Evolutionary conservation across 2,113 vertebrate species (phyloP).

Genomic region (Rhabdomys dilectus): DNA sequence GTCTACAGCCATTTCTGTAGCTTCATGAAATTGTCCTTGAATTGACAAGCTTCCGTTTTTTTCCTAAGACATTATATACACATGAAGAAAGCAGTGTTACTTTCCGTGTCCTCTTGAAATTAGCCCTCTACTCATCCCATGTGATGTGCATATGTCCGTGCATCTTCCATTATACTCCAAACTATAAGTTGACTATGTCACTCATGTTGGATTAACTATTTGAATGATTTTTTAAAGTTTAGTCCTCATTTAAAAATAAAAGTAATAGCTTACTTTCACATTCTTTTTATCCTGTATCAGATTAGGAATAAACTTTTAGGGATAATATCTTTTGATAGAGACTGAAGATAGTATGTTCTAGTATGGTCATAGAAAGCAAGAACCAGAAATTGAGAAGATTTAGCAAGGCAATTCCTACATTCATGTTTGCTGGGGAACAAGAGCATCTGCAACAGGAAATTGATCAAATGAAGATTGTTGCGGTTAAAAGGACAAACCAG

Average conservation of each 20-base stretch:
- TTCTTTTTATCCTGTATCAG: not conserved
- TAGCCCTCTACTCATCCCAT: fast-evolving
- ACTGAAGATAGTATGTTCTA: not conserved
- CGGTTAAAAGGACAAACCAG: not conserved
- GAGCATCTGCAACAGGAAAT: not conserved
- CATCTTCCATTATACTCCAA: not conserved
- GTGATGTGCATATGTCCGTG: not conserved
- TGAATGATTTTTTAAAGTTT: not conserved
- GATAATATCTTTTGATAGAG: not conserved
- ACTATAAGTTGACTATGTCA: not conserved
- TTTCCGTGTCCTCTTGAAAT: not conserved
- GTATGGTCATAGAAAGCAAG: not conserved
- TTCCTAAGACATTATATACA: not conserved
- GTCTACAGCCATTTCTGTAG: not conserved
- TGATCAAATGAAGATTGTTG: not conserved
- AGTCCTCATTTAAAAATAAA: not conserved
- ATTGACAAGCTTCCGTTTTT: not conserved
- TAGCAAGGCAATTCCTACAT: not conserved
- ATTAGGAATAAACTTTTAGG: not conserved
- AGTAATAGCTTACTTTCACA: not conserved
- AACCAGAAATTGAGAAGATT: not conserved
- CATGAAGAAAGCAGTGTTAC: not conserved
- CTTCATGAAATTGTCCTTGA: not conserved
- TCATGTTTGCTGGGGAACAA: not conserved
- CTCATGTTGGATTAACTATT: not conserved